These are phyloP conservation scores for Macrostomum lignano DNA, from an alignment of 1,140 invertebrate species.

Conservation along the genomic window DNA sequence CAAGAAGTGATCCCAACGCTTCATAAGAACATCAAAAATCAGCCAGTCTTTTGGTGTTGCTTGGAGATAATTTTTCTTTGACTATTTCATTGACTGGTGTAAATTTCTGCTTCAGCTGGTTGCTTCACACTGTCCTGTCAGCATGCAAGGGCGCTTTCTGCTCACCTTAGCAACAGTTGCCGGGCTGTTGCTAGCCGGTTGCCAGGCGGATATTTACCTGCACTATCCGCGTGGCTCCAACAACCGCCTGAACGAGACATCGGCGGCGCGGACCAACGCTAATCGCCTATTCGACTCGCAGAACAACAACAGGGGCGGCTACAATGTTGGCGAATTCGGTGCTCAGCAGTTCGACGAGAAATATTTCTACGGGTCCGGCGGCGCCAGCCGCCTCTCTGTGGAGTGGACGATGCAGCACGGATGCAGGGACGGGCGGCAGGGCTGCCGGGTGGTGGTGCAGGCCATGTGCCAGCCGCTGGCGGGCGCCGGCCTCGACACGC, in stretches of 20 bases:
- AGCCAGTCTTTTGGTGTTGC: no score
- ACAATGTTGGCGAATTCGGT: slow-evolving; percentile 21
- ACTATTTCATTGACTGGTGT: no score
- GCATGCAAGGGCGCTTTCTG: no score
- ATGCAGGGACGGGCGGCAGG: slow-evolving; percentile 21
- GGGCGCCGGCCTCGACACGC: no score
- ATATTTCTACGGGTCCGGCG: slow-evolving; percentile 20
- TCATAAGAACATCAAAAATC: no score
- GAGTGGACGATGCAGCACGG: slow-evolving; percentile 28
- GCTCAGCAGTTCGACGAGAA: slow-evolving; percentile 11
- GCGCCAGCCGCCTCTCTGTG: slow-evolving; percentile 13
- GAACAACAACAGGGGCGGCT: slow-evolving; percentile 26
- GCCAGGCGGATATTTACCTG: slow-evolving; percentile 19
- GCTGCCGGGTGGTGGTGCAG: slow-evolving; percentile 22
- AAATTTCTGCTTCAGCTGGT: no score
- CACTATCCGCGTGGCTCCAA: slow-evolving; percentile 21
- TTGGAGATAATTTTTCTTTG: no score
- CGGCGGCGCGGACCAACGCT: slow-evolving; percentile 16
- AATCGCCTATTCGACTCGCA: slow-evolving; percentile 25
- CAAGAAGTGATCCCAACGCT: no score
- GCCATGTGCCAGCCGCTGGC: slow-evolving; percentile 25
- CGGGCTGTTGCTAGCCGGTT: no score
- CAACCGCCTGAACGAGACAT: slow-evolving; percentile 22
- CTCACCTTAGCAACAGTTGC: no score
- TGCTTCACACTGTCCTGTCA: no score